Base-by-base conservation (phyloP, 2,888 invertebrate species). In the Patella depressa region DNA sequence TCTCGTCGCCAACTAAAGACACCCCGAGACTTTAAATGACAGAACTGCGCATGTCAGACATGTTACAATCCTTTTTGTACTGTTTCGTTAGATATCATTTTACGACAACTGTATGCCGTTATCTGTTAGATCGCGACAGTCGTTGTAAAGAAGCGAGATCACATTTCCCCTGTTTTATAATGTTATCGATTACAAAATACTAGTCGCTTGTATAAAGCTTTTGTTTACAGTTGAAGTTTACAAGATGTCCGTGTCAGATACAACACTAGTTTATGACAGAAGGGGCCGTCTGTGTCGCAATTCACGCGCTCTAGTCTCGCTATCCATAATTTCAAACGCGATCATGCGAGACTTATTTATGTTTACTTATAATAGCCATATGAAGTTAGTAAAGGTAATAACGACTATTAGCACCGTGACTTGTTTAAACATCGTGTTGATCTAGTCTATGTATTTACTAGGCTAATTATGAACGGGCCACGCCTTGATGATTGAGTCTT, bases 101-200 rank as follows among this genome's bases (percentile, higher is more conserved):
- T 65, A 65, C 65, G 65, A 65, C 65, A 65, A 65, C 65, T 65
- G 65, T 65, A 65, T 65, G 65, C 65, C 65, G 19, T 65, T 65
- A 65, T 65, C 65, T 65, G 65, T 65, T 65, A 65, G 65, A 65
- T 65, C 65, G 65, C 65, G 73, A 53, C 34, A 65, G 65, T n/a
- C 14, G 74, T 15, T 29, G n/a, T 45, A 65, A 53, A 53, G 45
- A 65, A 65, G 53, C 29, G 74, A 53, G 59, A 45, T 74, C 74
- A 34, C 59, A n/a, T 74, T 74, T 65, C 74, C 53, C 34, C 65
- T 74, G 19, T 74, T 74, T 74, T 74, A 74, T 74, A 74, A 74
- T 74, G 74, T 74, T 74, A 74, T 74, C 74, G 65, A 74, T 74
- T 74, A 74, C 74, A 74, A 59, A 59, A 34, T 65, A 65, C 74